Percentiles rank a stretch among this genome's conserved stretches.
Conservation (phyloP, 1,140 invertebrate genomes). For the Dendrolimus punctatus region DNA sequence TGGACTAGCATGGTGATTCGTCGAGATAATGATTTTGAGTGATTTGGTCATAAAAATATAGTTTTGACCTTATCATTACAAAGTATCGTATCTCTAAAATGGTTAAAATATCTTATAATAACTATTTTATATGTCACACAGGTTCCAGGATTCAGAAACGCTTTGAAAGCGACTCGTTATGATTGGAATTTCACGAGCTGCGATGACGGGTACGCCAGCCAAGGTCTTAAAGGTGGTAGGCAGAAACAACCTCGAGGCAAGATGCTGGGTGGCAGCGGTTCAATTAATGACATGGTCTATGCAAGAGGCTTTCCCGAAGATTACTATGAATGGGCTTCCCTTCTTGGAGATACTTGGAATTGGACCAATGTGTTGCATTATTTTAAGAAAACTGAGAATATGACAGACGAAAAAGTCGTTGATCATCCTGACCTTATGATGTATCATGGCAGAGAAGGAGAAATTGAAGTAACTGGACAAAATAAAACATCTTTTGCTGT, state of each 20-base stretch:
- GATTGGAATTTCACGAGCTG: conserved; percentile 55
- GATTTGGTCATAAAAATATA: too few species aligned
- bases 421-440: conserved; percentile 29
- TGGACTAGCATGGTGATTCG: too few species aligned
- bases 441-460: conserved; percentile 38
- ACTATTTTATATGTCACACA: conserved; percentile 6
- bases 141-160: conserved; percentile 37
- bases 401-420: conserved; percentile 44
- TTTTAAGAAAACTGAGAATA: conserved; percentile 51
- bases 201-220: conserved; percentile 35
- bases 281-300: conserved; percentile 88
- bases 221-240: conserved; percentile 28
- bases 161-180: conserved; percentile 31
- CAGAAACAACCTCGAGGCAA: conserved; percentile 68
- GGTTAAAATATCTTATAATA: too few species aligned
- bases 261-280: conserved; percentile 80
- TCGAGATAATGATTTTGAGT: too few species aligned
- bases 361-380: conserved; percentile 78
- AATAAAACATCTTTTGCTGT: conserved; percentile 24
- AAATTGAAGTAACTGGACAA: conserved; percentile 40
- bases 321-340: conserved; percentile 80
- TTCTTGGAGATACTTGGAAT: conserved; percentile 82
- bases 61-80: too few species aligned
- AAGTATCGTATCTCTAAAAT: too few species aligned
- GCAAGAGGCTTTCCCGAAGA: conserved; percentile 82